These are phyloP conservation scores for Galaxias olidus DNA, from an alignment of 2,797 vertebrate genomes.

Conservation along the genomic window DNA sequence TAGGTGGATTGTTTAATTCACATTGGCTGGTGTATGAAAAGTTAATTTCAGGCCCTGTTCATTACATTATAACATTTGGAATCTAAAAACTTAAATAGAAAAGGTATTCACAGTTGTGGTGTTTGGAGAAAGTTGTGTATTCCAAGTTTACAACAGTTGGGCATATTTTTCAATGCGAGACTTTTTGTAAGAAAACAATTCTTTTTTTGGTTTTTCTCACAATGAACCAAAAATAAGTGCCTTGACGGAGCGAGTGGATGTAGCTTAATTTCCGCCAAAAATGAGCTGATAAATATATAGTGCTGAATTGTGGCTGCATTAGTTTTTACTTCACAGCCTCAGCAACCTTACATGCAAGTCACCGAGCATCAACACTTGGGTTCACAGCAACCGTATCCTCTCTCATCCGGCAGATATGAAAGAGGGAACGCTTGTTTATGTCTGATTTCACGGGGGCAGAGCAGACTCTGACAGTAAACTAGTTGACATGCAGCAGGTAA, in stretches of 20 bases:
- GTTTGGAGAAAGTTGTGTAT: too few relatives aligned
- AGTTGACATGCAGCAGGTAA: slow-evolving; percentile 55
- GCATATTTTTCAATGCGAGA: too few relatives aligned
- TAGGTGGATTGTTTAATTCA: too few relatives aligned
- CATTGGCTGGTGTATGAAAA: too few relatives aligned
- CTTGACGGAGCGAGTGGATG: not conserved
- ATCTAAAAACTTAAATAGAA: too few relatives aligned
- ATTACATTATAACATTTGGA: too few relatives aligned
- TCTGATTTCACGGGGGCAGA: slow-evolving; percentile 49
- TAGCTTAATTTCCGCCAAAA: slow-evolving; percentile 23
- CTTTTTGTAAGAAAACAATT: too few relatives aligned
- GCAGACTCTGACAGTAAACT: slow-evolving; percentile 41
- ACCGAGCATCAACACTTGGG: not conserved
- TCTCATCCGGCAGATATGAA: slow-evolving; percentile 27
- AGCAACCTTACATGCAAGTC: slow-evolving; percentile 19
- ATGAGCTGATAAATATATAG: slow-evolving; percentile 32
- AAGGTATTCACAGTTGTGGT: too few relatives aligned
- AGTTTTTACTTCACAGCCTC: slow-evolving; percentile 25
- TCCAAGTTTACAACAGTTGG: too few relatives aligned
- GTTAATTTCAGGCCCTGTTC: too few relatives aligned
- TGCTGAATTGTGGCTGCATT: slow-evolving; percentile 16
- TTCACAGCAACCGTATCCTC: slow-evolving; percentile 5
- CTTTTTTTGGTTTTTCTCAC: too few relatives aligned
- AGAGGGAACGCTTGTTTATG: slow-evolving; percentile 41
- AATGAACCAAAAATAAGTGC: too few relatives aligned